These are phyloP conservation scores for Amiota mariae DNA, from an alignment of 2,888 invertebrate species.

Conservation along the genomic window DNA sequence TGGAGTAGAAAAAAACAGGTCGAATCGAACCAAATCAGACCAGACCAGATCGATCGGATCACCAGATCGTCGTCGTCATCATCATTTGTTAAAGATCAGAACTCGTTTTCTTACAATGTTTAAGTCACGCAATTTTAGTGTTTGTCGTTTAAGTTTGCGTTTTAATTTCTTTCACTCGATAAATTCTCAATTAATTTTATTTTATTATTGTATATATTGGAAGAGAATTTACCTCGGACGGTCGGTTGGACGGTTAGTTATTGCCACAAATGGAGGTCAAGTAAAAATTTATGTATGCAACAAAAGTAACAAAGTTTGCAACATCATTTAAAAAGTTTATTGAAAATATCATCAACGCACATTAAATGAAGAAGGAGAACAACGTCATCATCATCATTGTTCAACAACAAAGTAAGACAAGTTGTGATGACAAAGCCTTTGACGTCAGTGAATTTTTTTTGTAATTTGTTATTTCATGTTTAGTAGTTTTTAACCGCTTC, in stretches of 20 bases:
- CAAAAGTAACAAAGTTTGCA: slow-evolving; percentile 12
- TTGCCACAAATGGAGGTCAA: slow-evolving; percentile 58
- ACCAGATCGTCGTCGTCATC: too few relatives aligned
- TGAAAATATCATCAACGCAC: too few relatives aligned
- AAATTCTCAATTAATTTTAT: background rate
- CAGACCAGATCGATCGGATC: background rate
- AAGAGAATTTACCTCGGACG: too few relatives aligned
- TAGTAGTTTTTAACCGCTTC: too few relatives aligned
- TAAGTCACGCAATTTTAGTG: slow-evolving; percentile 45
- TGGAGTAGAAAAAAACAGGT: too few relatives aligned
- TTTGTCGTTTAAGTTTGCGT: slow-evolving; percentile 35
- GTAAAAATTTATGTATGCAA: slow-evolving; percentile 30
- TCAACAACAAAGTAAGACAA: slow-evolving; percentile 51
- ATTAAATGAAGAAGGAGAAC: background rate
- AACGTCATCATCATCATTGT: slow-evolving; percentile 38
- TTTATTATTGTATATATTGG: too few relatives aligned
- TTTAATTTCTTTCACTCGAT: slow-evolving; percentile 48
- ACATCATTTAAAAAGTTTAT: background rate
- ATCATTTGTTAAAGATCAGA: slow-evolving; percentile 25
- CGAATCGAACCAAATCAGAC: slow-evolving; percentile 13
- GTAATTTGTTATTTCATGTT: slow-evolving; percentile 4
- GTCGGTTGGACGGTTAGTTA: too few relatives aligned
- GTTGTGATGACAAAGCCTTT: slow-evolving; percentile 24
- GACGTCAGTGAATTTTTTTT: slow-evolving; percentile 6
- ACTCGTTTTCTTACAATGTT: slow-evolving; percentile 41